Evolutionary conservation across 1,140 invertebrate species (phyloP).

Genomic region (Uloborus diversus): DNA sequence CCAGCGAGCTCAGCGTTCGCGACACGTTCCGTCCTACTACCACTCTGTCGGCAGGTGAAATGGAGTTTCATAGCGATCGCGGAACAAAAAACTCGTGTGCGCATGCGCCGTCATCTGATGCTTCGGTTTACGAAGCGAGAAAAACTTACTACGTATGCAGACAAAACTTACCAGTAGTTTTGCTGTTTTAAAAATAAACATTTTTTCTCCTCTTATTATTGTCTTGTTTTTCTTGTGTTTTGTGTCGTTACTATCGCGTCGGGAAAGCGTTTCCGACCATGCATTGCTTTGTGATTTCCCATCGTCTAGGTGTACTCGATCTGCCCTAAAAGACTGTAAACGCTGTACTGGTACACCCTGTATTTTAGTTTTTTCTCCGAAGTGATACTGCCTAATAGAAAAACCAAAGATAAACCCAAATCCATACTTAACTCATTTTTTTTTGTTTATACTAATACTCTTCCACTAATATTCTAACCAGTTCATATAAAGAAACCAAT

Average conservation of each 20-base stretch:
- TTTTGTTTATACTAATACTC: too few species aligned
- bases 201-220: neutral
- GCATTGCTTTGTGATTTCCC: neutral
- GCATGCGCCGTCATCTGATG: neutral
- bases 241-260: neutral
- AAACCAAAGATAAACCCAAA: too few species aligned
- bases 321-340: neutral
- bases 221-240: neutral
- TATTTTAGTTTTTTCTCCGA: too few species aligned
- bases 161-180: neutral
- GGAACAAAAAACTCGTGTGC: neutral
- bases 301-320: neutral
- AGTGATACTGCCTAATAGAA: too few species aligned
- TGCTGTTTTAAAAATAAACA: neutral
- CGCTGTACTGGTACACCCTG: neutral
- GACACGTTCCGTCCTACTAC: neutral
- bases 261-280: neutral
- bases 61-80: neutral
- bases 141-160: neutral
- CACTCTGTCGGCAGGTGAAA: neutral
- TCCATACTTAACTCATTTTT: too few species aligned
- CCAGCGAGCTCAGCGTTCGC: neutral
- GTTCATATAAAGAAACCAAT: too few species aligned
- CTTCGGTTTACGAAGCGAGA: neutral
- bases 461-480: too few species aligned